A percentile compares a stretch with the other conserved stretches of the same genome.
phyloP scores from a whole-genome alignment of 2,113 vertebrate genomes.

The Phaetusa simplex region DNA sequence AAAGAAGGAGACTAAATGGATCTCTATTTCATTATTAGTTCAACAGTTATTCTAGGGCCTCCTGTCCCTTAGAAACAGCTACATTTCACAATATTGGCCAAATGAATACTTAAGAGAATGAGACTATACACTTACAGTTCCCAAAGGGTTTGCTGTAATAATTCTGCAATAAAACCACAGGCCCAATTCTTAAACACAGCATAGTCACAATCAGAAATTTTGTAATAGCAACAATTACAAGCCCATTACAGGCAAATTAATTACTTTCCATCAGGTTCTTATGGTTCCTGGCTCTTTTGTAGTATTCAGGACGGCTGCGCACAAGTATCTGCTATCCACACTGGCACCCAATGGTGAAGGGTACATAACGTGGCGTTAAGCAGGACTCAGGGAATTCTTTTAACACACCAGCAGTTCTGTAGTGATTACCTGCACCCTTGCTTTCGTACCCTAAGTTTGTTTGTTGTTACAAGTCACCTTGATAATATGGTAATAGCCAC shows the following conservation, averaged over 20 bases:
- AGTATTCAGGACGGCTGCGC: not conserved
- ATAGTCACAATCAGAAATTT: conserved; percentile 29
- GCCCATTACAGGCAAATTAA: conserved; percentile 39
- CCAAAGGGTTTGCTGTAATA: conserved; percentile 44
- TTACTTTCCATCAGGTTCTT: conserved; percentile 4
- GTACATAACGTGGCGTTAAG: not conserved
- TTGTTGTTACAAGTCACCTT: not conserved
- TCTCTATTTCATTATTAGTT: not conserved
- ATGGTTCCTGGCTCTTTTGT: not conserved
- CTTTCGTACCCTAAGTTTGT: not conserved
- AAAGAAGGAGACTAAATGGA: not conserved
- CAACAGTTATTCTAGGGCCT: not conserved
- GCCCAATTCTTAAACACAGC: conserved; percentile 56
- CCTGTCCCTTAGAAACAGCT: not conserved
- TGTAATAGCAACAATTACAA: conserved; percentile 49
- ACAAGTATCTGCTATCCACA: not conserved
- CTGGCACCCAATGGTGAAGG: not conserved
- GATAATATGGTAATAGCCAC: not conserved
- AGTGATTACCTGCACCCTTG: not conserved
- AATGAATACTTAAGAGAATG: conserved; percentile 24
- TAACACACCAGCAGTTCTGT: not conserved
- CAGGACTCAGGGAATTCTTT: not conserved
- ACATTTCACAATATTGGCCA: not conserved
- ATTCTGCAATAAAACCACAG: conserved; percentile 66
- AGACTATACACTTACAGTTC: not conserved